Base-by-base conservation (phyloP, 2,888 invertebrate genomes). In the Cyrtodaria siliqua region DNA sequence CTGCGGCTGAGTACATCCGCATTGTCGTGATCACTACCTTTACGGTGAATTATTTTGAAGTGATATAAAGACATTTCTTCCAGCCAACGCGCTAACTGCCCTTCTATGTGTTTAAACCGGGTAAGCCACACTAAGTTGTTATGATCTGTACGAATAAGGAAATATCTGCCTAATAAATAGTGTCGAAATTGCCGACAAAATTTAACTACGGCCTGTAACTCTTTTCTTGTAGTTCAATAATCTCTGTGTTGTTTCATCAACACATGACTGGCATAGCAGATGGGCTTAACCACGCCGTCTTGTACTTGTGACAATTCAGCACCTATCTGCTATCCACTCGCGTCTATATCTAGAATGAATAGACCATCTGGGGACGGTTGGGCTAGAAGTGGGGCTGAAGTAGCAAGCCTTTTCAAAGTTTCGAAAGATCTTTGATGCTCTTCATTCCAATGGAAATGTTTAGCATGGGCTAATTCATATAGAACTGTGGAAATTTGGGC, bases 111-210 rank as follows among this genome's bases (percentile, higher is more conserved):
- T 2, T 60, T 60, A 40, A 44, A 47, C 14, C 26, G 42, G 3
- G 24, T 23, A 23, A 60, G 47, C 64, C 55, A 64, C 14, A 56
- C 27, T n/a, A 64, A 20, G 26, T 14, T 42, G 16, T 44, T n/a
- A 23, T 33, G 38, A 27, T 57, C 57, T 9, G 40, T 57, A 9
- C 55, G 23, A 12, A 55, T n/a, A 18, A 23, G n/a, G 24, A 55
- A 26, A 14, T 14, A 55, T 23, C 29, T 55, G 26, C 55, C 23
- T 24, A 55, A 27, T 14, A 55, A 47, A 57, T 62, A 72, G 47
- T 75, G 63, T 6, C 57, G 55, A 27, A 47, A 33, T 16, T 47
- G 47, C 8, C 47, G 47, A 47, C 47, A 47, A 20, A 47, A 47
- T 16, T 47, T 33, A 8, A n/a, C n/a, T n/a, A n/a, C n/a, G n/a